Evolutionary conservation across 30 jellyfish, hydroid and myxozoan genomes (phyloP).

Genomic region (Cassiopea andromeda): DNA sequence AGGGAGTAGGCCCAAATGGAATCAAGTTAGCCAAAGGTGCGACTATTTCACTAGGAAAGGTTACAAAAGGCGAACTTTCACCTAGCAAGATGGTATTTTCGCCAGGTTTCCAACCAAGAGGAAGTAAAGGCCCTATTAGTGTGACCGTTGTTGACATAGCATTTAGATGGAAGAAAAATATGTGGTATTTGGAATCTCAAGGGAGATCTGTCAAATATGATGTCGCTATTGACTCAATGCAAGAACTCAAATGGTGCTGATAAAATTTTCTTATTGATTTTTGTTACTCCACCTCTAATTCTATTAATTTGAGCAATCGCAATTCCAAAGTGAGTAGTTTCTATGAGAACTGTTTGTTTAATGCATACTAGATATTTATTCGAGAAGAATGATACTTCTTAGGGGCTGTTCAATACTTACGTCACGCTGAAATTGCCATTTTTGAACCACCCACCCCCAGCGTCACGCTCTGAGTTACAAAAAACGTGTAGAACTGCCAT

Average conservation of each 20-base stretch:
- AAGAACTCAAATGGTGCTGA: conserved; percentile 59
- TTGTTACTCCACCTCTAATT: not conserved
- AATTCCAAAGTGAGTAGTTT: too few relatives aligned
- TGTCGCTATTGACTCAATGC: conserved; percentile 79
- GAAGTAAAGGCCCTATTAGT: conserved; percentile 87
- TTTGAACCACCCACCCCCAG: too few relatives aligned
- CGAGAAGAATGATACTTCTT: too few relatives aligned
- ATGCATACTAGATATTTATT: too few relatives aligned
- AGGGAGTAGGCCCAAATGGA: conserved; percentile 75
- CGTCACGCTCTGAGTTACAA: too few relatives aligned
- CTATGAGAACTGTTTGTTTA: too few relatives aligned
- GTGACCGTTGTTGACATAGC: conserved; percentile 43
- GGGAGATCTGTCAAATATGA: conserved; percentile 73
- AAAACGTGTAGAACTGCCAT: too few relatives aligned
- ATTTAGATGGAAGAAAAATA: conserved; percentile 65
- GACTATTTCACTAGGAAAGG: conserved; percentile 63
- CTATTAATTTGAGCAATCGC: not conserved
- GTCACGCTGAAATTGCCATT: too few relatives aligned
- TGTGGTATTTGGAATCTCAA: conserved; percentile 74
- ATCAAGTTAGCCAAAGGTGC: conserved; percentile 87
- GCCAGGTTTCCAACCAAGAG: conserved; percentile 70
- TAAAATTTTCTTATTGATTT: not conserved
- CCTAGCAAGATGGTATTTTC: conserved; percentile 8
- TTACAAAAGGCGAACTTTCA: conserved; percentile 47
- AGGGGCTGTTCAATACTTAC: too few relatives aligned